A percentile compares a stretch with the other conserved stretches of the same genome.
Conservation (phyloP, 2,888 invertebrate genomes). For the Mycalesis mineus region DNA sequence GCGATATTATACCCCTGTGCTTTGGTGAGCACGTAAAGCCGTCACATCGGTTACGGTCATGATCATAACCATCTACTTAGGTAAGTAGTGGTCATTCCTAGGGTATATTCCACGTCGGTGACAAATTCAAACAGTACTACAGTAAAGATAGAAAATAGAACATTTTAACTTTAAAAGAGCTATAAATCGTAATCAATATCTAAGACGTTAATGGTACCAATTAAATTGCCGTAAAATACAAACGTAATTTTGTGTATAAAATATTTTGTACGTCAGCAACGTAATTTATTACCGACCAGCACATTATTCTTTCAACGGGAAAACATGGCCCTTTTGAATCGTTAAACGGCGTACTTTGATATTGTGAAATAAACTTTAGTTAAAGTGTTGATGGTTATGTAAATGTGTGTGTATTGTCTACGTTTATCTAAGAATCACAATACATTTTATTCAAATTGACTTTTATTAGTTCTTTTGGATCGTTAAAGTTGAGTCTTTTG, state of each 20-base stretch:
- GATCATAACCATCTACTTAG: too few relatives aligned
- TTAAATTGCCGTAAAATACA: constrained; percentile 54
- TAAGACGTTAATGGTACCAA: constrained; percentile 56
- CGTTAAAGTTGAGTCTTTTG: background rate
- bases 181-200: constrained; percentile 65
- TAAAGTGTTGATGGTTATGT: constrained; percentile 5
- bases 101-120: too few relatives aligned
- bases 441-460: background rate
- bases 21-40: too few relatives aligned
- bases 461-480: background rate
- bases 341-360: background rate
- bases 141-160: too few relatives aligned
- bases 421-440: constrained; percentile 1
- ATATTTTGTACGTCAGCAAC: constrained; percentile 6
- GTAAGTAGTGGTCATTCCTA: too few relatives aligned
- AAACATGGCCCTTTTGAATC: constrained; percentile 11
- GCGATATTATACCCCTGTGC: too few relatives aligned
- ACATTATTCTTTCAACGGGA: constrained; percentile 18
- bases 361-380: constrained; percentile 2
- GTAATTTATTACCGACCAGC: constrained; percentile 18
- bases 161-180: constrained; percentile 21
- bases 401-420: constrained; percentile 1
- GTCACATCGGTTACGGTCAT: too few relatives aligned
- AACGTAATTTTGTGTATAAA: constrained; percentile 18
- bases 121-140: too few relatives aligned